These are phyloP conservation scores for Stomatorhinus walkeri DNA, from an alignment of 2,797 vertebrate genomes.

Conservation along the genomic window DNA sequence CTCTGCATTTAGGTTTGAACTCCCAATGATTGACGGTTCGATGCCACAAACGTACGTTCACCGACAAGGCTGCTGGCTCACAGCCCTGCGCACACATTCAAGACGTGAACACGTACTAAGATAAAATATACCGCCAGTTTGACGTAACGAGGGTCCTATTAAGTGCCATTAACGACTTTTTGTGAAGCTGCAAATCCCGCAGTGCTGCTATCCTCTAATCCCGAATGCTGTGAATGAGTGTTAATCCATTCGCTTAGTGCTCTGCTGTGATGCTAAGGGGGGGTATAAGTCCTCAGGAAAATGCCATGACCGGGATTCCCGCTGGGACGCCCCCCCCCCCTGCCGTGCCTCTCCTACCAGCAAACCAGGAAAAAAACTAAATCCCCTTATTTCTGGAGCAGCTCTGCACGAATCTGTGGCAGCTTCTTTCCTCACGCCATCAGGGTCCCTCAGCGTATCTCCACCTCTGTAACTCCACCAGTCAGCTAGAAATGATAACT, in stretches of 20 bases:
- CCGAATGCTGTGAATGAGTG: background rate
- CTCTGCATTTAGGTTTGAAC: background rate
- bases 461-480: background rate
- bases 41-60: background rate
- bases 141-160: background rate
- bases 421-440: background rate
- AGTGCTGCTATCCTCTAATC: background rate
- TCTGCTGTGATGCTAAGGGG: background rate
- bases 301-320: background rate
- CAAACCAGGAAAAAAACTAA: background rate
- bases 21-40: background rate
- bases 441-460: background rate
- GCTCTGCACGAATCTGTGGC: background rate
- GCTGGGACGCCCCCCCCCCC: background rate
- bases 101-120: background rate
- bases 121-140: background rate
- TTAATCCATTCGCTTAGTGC: background rate
- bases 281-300: background rate
- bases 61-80: background rate
- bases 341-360: background rate
- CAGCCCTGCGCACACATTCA: background rate
- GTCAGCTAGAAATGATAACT: background rate
- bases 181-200: background rate
- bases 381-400: background rate
- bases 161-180: constrained; percentile 4